A percentile compares a stretch with the other conserved stretches of the same genome.
Evolutionary conservation across 2,113 vertebrate species (phyloP).

Genomic region (Candoia aspera): DNA sequence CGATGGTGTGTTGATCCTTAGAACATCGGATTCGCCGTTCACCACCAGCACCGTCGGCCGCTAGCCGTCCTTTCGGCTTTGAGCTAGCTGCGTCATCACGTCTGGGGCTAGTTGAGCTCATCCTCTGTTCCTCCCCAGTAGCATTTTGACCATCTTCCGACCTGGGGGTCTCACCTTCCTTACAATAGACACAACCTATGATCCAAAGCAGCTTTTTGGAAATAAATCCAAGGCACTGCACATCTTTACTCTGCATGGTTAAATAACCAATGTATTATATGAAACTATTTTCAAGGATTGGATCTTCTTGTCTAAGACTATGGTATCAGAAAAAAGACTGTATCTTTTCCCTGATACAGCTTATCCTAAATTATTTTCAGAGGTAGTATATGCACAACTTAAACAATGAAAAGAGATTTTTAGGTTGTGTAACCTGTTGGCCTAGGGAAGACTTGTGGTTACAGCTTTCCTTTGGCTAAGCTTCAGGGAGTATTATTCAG

Average conservation of each 20-base stretch:
- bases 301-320: neutral
- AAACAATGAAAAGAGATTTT: neutral
- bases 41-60: too few relatives aligned
- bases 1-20: too few relatives aligned
- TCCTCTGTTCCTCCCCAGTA: too few relatives aligned
- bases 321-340: neutral
- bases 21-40: too few relatives aligned
- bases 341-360: neutral
- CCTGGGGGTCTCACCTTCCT: too few relatives aligned
- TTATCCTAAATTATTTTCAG: neutral
- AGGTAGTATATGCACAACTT: neutral
- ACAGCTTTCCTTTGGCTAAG: neutral
- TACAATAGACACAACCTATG: neutral
- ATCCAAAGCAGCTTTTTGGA: neutral
- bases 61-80: too few relatives aligned
- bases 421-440: neutral
- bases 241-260: neutral
- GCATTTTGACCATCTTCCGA: too few relatives aligned
- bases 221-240: neutral
- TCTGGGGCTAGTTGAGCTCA: too few relatives aligned
- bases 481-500: neutral
- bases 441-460: neutral
- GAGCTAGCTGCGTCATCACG: too few relatives aligned
- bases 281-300: neutral
- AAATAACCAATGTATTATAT: neutral